A percentile compares a stretch with the other conserved stretches of the same genome.
Evolutionary conservation across 2,113 vertebrate genomes (phyloP).

Genomic region (Isurus oxyrinchus): DNA sequence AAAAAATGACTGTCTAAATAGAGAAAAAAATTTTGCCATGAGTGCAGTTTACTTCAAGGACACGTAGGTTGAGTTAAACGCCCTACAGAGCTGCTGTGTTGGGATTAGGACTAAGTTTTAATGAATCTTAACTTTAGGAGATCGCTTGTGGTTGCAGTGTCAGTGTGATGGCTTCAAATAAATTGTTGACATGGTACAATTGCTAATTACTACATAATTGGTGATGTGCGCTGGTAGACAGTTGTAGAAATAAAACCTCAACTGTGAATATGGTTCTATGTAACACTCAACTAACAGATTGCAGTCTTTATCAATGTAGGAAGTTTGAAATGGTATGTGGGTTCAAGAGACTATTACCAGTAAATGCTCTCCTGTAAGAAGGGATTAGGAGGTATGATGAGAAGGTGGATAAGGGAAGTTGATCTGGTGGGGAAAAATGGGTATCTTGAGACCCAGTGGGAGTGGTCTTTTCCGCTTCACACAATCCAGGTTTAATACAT

Average conservation of each 20-base stretch:
- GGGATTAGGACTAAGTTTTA: neutral
- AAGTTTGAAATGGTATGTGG: too few species aligned
- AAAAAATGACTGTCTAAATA: neutral
- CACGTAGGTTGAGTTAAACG: neutral
- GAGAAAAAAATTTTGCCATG: neutral
- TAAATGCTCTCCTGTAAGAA: too few species aligned
- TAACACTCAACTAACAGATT: neutral
- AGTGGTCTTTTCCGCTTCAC: too few species aligned
- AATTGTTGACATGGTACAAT: neutral
- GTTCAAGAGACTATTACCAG: too few species aligned
- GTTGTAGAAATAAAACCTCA: neutral
- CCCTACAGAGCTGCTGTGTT: neutral
- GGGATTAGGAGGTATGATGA: too few species aligned
- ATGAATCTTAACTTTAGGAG: neutral
- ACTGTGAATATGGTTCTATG: neutral
- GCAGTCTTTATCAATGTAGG: too few species aligned
- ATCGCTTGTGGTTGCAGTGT: neutral
- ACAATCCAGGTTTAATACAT: too few species aligned
- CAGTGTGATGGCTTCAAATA: neutral
- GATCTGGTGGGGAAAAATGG: too few species aligned
- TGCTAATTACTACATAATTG: neutral
- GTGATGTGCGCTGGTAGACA: neutral
- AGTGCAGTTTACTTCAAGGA: neutral
- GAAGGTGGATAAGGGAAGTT: too few species aligned
- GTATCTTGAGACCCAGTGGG: too few species aligned